Conservation (phyloP, 2,797 vertebrate species). For the Orientallactaga sibirica region DNA sequence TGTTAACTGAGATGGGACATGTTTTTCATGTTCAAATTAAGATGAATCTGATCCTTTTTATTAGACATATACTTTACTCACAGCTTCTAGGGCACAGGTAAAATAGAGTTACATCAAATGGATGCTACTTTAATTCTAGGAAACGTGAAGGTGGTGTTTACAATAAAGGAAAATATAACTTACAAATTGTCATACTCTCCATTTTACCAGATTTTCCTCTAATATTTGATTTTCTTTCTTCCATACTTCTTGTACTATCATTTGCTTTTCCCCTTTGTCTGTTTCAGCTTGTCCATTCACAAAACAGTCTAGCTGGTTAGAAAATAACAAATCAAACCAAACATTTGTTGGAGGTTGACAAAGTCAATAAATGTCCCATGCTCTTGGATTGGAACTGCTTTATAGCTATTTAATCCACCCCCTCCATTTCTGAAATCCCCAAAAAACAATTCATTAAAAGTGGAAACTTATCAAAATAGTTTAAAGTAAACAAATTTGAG, state of each 20-base stretch:
- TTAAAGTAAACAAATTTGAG: constrained; percentile 47
- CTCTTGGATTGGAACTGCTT: not conserved
- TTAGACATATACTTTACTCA: not conserved
- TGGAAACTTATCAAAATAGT: constrained; percentile 18
- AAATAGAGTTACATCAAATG: constrained; percentile 1
- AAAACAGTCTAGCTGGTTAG: not conserved
- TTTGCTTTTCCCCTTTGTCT: not conserved
- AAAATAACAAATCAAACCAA: constrained; percentile 58
- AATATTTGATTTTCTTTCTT: not conserved
- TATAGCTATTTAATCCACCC: not conserved
- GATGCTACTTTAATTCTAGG: not conserved
- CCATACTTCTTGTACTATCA: not conserved
- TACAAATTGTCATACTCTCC: not conserved
- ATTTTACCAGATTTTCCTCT: not conserved
- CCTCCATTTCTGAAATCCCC: constrained; percentile 17
- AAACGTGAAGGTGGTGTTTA: constrained; percentile 27
- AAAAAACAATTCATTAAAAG: constrained; percentile 60
- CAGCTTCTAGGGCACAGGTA: not conserved
- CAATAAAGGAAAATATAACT: not conserved
- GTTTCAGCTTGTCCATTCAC: not conserved
- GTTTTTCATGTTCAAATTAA: constrained; percentile 38
- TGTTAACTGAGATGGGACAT: not conserved
- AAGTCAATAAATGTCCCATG: not conserved
- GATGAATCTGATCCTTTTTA: constrained; percentile 26
- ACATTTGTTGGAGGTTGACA: not conserved